phyloP scores from a whole-genome alignment of 2,888 invertebrate genomes.

The Molanna angustata region DNA sequence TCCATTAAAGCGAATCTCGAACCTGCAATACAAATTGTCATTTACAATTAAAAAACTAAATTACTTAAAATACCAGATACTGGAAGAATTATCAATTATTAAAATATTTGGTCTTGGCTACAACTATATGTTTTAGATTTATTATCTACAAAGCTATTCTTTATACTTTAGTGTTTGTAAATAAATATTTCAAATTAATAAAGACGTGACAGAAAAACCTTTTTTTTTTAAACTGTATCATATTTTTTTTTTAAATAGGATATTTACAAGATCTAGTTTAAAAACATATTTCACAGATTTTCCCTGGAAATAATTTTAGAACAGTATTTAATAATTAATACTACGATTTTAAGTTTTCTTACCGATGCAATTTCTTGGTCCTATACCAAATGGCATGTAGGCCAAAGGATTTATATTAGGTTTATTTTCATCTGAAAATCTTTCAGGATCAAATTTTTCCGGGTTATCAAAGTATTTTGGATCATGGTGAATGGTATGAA shows the following conservation, averaged over 20 bases:
- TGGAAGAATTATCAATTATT: no score
- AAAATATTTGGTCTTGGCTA: no score
- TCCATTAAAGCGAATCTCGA: constrained; percentile 25
- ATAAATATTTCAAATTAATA: no score
- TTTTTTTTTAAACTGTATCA: no score
- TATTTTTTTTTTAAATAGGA: no score
- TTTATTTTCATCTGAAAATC: constrained; percentile 23
- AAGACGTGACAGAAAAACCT: no score
- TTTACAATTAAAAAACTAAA: not conserved
- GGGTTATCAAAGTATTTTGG: constrained; percentile 22
- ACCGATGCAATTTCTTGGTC: constrained; percentile 1
- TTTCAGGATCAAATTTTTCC: constrained; percentile 19
- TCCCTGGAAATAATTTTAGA: no score
- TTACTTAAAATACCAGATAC: not conserved
- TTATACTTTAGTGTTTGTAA: not conserved
- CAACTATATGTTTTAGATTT: not conserved
- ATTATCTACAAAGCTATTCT: not conserved
- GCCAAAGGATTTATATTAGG: constrained; percentile 3
- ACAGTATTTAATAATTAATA: no score
- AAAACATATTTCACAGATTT: no score
- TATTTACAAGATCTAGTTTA: no score
- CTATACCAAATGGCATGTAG: constrained; percentile 12
- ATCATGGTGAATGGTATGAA: constrained; percentile 21
- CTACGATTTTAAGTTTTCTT: not conserved
- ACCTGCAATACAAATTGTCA: constrained; percentile 25